Conservation (phyloP, 2,113 vertebrate species). For the Balaeniceps rex region DNA sequence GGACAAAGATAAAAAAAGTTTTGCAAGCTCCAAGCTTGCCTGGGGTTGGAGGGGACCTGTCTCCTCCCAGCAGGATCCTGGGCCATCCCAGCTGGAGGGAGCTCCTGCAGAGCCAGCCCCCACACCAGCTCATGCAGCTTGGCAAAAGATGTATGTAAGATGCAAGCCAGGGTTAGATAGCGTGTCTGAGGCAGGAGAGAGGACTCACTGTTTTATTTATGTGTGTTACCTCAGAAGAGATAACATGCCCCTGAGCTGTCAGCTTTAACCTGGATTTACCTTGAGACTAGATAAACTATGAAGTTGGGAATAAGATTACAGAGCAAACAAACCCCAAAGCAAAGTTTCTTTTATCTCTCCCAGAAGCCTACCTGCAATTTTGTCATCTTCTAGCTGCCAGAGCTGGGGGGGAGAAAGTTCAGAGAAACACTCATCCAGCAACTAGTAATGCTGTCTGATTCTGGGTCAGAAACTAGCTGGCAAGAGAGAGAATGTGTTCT, state of each 20-base stretch:
- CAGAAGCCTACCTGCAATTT: background rate
- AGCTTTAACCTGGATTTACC: background rate
- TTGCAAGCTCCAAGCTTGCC: background rate
- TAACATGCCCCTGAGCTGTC: background rate
- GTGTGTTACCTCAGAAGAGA: background rate
- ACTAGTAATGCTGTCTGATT: background rate
- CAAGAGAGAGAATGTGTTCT: background rate
- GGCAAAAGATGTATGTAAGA: background rate
- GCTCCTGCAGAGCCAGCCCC: background rate
- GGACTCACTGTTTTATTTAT: background rate
- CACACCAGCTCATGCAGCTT: background rate
- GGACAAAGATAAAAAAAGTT: background rate
- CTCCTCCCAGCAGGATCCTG: background rate
- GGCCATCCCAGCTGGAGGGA: background rate
- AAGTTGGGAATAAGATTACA: background rate
- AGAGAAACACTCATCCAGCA: background rate
- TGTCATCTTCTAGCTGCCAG: background rate
- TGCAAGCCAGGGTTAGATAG: rapidly evolving
- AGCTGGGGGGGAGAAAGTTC: background rate
- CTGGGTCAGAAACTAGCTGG: background rate
- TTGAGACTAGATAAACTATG: background rate
- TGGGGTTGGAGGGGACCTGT: background rate
- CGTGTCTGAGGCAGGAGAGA: background rate
- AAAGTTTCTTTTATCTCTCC: background rate
- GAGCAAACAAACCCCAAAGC: background rate